These are phyloP conservation scores for Protonibea diacanthus DNA, from an alignment of 2,797 vertebrate genomes.

Conservation along the genomic window DNA sequence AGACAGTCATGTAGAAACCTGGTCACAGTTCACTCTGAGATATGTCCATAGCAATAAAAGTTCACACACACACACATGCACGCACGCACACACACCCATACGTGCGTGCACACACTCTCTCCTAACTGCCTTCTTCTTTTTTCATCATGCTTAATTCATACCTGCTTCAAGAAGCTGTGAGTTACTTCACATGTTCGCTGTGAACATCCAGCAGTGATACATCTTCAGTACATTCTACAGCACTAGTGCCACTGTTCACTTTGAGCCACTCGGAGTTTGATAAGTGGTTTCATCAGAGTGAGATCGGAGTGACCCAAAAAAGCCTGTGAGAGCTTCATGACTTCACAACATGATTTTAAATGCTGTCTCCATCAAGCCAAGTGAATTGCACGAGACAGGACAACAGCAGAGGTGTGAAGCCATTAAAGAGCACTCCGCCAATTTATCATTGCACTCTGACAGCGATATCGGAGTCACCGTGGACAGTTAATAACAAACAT, in stretches of 20 bases:
- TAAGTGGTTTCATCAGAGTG: constrained; percentile 49
- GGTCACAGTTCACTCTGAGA: constrained; percentile 47
- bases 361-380: constrained; percentile 51
- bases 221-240: constrained; percentile 26
- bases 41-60: constrained; percentile 55
- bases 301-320: constrained; percentile 66
- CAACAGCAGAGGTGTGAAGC: constrained; percentile 2
- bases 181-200: constrained; percentile 66
- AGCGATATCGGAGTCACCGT: neutral
- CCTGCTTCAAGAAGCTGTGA: constrained; percentile 56
- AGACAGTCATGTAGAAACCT: constrained; percentile 42
- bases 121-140: constrained; percentile 19
- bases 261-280: constrained; percentile 42
- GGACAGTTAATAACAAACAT: constrained; percentile 4
- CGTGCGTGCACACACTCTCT: constrained; percentile 11
- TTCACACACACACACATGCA: constrained; percentile 40
- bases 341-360: constrained; percentile 60
- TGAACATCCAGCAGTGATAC: constrained; percentile 43
- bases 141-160: constrained; percentile 79
- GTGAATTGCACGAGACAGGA: constrained; percentile 33
- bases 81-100: neutral
- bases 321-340: constrained; percentile 55
- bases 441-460: neutral
- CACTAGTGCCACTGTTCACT: constrained; percentile 50
- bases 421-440: neutral